Conservation (phyloP, 2,888 invertebrate genomes). For the Branchipolynoe longqiensis region DNA sequence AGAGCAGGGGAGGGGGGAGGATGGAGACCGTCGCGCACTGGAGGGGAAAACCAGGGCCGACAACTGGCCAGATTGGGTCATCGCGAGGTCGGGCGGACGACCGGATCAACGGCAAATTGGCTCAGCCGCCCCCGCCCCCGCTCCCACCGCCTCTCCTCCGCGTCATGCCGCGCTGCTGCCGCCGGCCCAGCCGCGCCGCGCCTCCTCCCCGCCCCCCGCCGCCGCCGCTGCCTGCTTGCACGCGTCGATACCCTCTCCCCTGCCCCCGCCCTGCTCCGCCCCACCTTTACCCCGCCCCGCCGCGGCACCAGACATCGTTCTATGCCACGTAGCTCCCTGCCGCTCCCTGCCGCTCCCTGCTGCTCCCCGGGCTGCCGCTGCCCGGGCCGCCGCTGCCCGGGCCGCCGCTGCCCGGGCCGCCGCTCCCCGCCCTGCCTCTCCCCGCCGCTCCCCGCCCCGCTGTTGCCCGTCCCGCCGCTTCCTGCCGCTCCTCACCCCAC, state of each 20-base stretch:
- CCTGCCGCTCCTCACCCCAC: neutral
- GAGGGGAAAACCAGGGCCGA: slow-evolving; percentile 27
- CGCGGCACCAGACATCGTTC: too few relatives aligned
- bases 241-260: neutral
- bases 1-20: neutral
- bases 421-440: neutral
- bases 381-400: neutral
- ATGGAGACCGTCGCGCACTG: slow-evolving; percentile 23
- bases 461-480: neutral
- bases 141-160: neutral
- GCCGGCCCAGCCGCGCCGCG: neutral
- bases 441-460: neutral
- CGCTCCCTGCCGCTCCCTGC: neutral
- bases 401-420: neutral
- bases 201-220: neutral
- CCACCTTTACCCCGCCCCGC: neutral
- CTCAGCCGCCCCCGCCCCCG: neutral
- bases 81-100: slow-evolving; percentile 19
- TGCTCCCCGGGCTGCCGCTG: neutral
- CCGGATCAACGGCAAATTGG: slow-evolving; percentile 33
- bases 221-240: neutral
- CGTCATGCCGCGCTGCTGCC: neutral
- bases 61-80: slow-evolving; percentile 54
- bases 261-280: neutral
- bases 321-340: neutral